A percentile compares a stretch with the other conserved stretches of the same genome.
Evolutionary conservation across 2,888 invertebrate species (phyloP).

Genomic region (Polydesmus complanatus): DNA sequence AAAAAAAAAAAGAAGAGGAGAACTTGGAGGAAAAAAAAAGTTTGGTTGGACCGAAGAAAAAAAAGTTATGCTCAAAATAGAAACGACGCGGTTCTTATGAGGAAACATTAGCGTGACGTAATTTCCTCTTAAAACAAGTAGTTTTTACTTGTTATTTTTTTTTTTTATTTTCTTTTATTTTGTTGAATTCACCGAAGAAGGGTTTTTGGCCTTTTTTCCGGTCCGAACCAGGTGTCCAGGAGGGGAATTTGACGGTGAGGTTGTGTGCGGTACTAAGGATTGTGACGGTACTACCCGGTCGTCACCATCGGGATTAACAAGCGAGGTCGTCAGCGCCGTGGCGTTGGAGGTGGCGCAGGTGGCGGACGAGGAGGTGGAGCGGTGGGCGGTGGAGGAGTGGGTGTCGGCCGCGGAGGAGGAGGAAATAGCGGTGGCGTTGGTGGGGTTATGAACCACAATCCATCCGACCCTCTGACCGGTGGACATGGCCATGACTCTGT

Average conservation of each 20-base stretch:
- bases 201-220: no score
- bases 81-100: neutral
- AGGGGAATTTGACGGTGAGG: no score
- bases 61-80: neutral
- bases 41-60: neutral
- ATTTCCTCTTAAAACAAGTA: no score
- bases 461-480: neutral
- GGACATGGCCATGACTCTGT: neutral
- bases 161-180: no score
- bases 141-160: no score
- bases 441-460: constrained; percentile 1
- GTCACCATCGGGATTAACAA: neutral
- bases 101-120: neutral
- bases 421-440: neutral
- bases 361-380: neutral
- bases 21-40: no score
- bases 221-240: no score
- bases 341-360: neutral
- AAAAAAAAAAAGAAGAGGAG: no score
- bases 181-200: neutral
- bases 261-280: neutral
- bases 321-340: neutral
- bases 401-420: neutral
- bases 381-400: neutral
- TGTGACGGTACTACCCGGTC: neutral